Evolutionary conservation across 2,797 vertebrate genomes (phyloP).

Genomic region (Lacerta bilineata): DNA sequence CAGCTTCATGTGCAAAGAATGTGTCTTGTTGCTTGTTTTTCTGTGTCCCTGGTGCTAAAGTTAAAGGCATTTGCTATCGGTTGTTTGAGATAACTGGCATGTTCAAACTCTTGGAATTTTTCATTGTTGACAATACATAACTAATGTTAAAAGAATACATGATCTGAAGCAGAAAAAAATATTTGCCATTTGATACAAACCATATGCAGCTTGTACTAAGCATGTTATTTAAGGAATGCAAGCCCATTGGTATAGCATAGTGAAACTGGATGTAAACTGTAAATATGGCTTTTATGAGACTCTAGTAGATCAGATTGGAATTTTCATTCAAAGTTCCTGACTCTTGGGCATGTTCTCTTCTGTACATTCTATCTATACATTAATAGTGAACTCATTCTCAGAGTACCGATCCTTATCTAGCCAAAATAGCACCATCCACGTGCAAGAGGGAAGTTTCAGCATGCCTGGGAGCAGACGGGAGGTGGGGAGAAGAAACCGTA

Average conservation of each 20-base stretch:
- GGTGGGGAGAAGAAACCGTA: not conserved
- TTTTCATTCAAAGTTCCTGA: not conserved
- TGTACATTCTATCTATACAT: not conserved
- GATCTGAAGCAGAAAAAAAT: not conserved
- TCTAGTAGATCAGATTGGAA: not conserved
- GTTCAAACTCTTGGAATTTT: not conserved
- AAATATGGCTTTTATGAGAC: no score
- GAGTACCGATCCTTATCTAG: not conserved
- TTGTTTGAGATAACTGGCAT: not conserved
- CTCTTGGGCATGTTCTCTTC: not conserved
- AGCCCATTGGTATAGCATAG: not conserved
- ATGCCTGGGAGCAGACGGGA: not conserved
- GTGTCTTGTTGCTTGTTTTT: not conserved
- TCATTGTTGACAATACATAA: not conserved
- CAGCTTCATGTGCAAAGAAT: not conserved
- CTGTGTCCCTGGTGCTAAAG: not conserved
- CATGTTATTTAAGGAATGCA: not conserved
- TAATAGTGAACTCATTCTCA: not conserved
- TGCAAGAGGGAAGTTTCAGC: not conserved
- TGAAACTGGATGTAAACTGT: not conserved
- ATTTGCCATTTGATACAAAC: not conserved
- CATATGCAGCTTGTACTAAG: not conserved
- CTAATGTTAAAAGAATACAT: not conserved
- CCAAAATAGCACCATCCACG: not conserved
- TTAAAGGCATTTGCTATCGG: not conserved